Percentiles rank a stretch among this genome's conserved stretches.
These are phyloP conservation scores for Centropus unirufus DNA, from an alignment of 2,113 vertebrate genomes.

Conservation along the genomic window DNA sequence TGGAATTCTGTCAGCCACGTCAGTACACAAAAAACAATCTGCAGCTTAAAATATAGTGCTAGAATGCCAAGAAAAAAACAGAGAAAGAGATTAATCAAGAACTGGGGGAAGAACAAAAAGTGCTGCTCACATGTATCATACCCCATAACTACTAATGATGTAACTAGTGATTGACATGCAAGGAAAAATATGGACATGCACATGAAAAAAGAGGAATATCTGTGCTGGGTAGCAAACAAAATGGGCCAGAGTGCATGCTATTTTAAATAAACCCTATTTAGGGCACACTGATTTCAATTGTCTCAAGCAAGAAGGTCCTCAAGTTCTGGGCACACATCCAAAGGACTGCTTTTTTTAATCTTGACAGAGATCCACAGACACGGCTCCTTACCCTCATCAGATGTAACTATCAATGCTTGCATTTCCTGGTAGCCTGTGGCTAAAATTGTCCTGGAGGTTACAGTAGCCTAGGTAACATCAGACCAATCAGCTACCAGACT, in stretches of 20 bases:
- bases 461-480: neutral
- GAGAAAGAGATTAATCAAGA: neutral
- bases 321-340: conserved; percentile 32
- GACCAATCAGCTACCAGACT: neutral
- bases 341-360: neutral
- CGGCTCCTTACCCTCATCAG: conserved; percentile 25
- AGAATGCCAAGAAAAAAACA: neutral
- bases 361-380: conserved; percentile 3
- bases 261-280: conserved; percentile 9
- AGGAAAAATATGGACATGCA: neutral
- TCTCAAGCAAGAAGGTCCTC: conserved; percentile 26
- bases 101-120: neutral
- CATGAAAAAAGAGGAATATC: neutral
- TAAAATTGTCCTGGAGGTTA: neutral
- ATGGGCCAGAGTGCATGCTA: neutral
- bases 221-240: neutral
- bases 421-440: neutral
- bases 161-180: neutral
- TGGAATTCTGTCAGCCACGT: neutral
- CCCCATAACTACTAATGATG: neutral
- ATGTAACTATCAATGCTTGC: neutral
- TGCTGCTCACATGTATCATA: neutral
- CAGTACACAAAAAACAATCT: neutral
- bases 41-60: neutral
- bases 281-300: conserved; percentile 4